A percentile compares a stretch with the other conserved stretches of the same genome.
Conservation (phyloP, 2,113 vertebrate species). For the Tyrannus savana region DNA sequence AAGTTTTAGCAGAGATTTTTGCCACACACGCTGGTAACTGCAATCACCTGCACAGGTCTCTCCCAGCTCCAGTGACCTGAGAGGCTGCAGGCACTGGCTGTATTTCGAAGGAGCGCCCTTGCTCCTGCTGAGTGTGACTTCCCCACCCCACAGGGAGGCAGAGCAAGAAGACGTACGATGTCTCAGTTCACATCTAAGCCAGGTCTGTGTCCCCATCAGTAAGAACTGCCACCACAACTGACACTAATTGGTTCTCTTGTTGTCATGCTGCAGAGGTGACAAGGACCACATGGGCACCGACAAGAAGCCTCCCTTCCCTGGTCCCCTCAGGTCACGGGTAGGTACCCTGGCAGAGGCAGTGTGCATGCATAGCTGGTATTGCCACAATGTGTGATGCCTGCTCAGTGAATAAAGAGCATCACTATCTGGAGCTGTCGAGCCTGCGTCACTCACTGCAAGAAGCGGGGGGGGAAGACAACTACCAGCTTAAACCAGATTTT, state of each 20-base stretch:
- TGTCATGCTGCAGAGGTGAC: constrained; percentile 22
- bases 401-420: constrained; percentile 66
- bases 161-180: not conserved
- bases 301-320: not conserved
- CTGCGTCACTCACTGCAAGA: constrained; percentile 73
- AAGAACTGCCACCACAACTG: constrained; percentile 4
- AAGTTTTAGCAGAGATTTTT: not conserved
- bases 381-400: constrained; percentile 14
- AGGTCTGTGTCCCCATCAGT: not conserved
- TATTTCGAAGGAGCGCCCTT: not conserved
- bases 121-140: not conserved
- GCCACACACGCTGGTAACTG: not conserved
- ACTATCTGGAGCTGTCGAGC: constrained; percentile 66
- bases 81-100: not conserved
- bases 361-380: not conserved
- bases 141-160: not conserved
- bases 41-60: not conserved
- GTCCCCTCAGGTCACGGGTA: constrained; percentile 21
- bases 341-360: not conserved
- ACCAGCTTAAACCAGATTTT: constrained; percentile 74
- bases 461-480: constrained; percentile 30
- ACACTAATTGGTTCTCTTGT: constrained; percentile 47
- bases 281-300: constrained; percentile 18
- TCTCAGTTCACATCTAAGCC: constrained; percentile 27
- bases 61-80: accelerated